A percentile compares a stretch with the other conserved stretches of the same genome.
Evolutionary conservation across 2,113 vertebrate genomes (phyloP).

Genomic region (Seriola rivoliana): DNA sequence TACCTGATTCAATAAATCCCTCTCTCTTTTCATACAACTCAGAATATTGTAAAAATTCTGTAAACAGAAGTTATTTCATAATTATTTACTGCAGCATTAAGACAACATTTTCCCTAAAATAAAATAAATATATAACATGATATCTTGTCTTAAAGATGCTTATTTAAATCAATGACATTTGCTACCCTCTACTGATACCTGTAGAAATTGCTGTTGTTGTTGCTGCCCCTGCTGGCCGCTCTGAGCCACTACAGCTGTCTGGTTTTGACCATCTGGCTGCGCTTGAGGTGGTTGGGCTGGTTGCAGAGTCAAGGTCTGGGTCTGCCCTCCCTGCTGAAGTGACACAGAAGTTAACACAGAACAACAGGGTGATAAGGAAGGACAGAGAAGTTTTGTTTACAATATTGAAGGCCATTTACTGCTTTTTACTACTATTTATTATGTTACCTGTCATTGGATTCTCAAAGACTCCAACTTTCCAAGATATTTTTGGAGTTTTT

Average conservation of each 20-base stretch:
- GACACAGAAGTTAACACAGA: conserved; percentile 14
- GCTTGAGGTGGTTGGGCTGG: conserved; percentile 83
- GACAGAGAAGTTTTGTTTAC: background rate
- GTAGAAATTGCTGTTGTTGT: conserved; percentile 86
- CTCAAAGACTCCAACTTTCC: background rate
- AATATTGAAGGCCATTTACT: background rate
- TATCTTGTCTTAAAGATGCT: background rate
- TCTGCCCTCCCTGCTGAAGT: conserved; percentile 88
- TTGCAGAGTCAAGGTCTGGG: conserved; percentile 89
- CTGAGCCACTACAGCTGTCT: conserved; percentile 82
- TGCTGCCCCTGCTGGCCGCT: conserved; percentile 84
- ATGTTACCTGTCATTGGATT: background rate
- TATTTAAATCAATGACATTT: conserved; percentile 7
- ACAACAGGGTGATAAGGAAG: background rate
- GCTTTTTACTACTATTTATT: background rate
- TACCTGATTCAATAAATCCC: background rate
- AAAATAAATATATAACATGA: background rate
- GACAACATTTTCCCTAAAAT: background rate
- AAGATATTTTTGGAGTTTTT: background rate
- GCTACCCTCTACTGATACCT: conserved; percentile 72
- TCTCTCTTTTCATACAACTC: background rate
- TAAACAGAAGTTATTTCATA: background rate
- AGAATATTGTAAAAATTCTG: background rate
- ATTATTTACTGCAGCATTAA: background rate
- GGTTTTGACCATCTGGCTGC: conserved; percentile 81